Evolutionary conservation across 2,888 invertebrate genomes (phyloP).

Genomic region (Patella pellucida): DNA sequence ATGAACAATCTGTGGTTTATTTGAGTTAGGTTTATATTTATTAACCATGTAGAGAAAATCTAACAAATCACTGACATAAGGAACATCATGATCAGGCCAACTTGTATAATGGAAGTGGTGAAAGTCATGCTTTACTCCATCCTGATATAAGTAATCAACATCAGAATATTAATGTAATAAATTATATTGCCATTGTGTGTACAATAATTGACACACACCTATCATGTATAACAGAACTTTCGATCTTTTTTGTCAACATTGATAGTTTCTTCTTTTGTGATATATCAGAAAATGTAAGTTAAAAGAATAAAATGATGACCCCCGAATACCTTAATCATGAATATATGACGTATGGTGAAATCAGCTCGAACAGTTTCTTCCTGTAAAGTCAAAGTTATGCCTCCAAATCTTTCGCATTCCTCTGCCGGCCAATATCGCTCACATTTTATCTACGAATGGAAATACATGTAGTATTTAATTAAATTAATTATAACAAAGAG

Average conservation of each 20-base stretch:
- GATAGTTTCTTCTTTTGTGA: too few species aligned
- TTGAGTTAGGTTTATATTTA: neutral
- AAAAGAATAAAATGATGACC: too few species aligned
- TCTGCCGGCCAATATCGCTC: neutral
- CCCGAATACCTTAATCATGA: neutral
- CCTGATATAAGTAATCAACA: neutral
- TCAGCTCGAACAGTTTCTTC: neutral
- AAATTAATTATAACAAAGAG: too few species aligned
- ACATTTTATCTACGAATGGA: neutral
- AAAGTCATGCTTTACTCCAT: neutral
- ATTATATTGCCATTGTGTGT: too few species aligned
- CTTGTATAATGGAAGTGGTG: neutral
- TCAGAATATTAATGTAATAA: too few species aligned
- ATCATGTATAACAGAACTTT: too few species aligned
- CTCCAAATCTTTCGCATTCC: neutral
- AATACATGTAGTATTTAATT: too few species aligned
- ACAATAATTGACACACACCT: too few species aligned
- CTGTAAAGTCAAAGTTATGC: neutral
- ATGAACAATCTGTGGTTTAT: neutral
- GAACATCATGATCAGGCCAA: constrained; percentile 6
- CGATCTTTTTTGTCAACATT: too few species aligned
- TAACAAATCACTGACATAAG: neutral
- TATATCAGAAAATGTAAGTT: too few species aligned
- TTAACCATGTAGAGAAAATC: constrained; percentile 1
- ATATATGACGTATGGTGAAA: neutral